Conservation (phyloP, 1,140 invertebrate genomes). For the Trichonephila inaurata region DNA sequence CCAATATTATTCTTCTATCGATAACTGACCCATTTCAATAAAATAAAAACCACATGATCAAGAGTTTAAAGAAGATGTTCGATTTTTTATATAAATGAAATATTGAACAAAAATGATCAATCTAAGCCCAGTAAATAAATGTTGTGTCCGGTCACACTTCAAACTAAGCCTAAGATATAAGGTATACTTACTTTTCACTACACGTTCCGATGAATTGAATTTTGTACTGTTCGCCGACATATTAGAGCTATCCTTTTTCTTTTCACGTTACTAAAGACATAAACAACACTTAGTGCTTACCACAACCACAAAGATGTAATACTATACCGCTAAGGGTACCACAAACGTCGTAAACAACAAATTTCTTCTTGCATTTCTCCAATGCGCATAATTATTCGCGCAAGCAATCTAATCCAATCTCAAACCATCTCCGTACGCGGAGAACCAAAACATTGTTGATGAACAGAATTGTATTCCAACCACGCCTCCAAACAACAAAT, state of each 20-base stretch:
- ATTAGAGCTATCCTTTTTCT: conserved; percentile 55
- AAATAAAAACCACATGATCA: neutral
- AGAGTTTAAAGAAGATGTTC: too few relatives aligned
- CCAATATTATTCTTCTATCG: conserved; percentile 5
- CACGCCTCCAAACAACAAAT: conserved; percentile 54
- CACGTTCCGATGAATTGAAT: conserved; percentile 87
- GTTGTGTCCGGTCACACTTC: conserved; percentile 11
- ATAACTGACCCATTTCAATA: neutral
- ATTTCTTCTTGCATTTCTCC: conserved; percentile 77
- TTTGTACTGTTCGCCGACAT: conserved; percentile 80
- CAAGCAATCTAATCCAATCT: conserved; percentile 77
- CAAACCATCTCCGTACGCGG: conserved; percentile 69
- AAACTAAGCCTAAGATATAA: conserved; percentile 70
- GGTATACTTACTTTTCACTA: conserved; percentile 86
- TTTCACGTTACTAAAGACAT: conserved; percentile 77
- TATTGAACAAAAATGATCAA: neutral
- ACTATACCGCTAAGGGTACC: conserved; percentile 63
- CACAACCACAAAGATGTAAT: conserved; percentile 73
- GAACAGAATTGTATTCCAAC: conserved; percentile 31
- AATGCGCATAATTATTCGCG: conserved; percentile 78
- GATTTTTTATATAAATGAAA: neutral
- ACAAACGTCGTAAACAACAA: conserved; percentile 77
- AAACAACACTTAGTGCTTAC: conserved; percentile 67
- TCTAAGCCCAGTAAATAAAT: neutral
- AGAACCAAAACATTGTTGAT: conserved; percentile 57